These are phyloP conservation scores for Chrysaora quinquecirrha DNA, from an alignment of 30 jellyfish, hydroid and myxozoan genomes.

Conservation along the genomic window DNA sequence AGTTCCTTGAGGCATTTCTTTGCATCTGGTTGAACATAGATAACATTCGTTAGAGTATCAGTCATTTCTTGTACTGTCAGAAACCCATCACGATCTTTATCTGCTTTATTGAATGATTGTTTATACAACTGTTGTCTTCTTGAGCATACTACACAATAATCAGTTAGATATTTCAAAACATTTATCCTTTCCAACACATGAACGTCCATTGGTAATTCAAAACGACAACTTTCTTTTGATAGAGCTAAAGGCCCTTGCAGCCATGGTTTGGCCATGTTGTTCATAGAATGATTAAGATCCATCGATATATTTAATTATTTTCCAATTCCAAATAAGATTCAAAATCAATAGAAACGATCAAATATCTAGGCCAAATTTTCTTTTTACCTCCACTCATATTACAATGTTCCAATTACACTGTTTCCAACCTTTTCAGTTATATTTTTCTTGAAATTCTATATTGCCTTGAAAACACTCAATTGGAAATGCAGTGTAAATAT, in stretches of 20 bases:
- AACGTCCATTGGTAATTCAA: constrained; percentile 79
- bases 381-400: neutral
- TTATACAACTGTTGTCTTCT: constrained; percentile 64
- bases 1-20: constrained; percentile 36
- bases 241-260: constrained; percentile 80
- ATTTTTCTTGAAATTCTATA: neutral
- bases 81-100: constrained; percentile 63
- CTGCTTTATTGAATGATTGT: constrained; percentile 61
- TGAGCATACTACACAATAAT: constrained; percentile 70
- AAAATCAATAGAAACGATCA: neutral
- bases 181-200: constrained; percentile 28
- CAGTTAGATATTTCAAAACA: constrained; percentile 33
- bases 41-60: constrained; percentile 48
- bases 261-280: constrained; percentile 72
- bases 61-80: constrained; percentile 37
- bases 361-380: neutral
- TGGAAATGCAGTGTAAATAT: neutral
- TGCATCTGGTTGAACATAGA: constrained; percentile 70
- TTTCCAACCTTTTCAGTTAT: neutral
- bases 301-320: neutral
- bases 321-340: neutral
- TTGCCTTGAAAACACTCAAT: neutral
- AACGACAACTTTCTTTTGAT: constrained; percentile 75
- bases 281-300: constrained; percentile 44
- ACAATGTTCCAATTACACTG: neutral